These are phyloP conservation scores for Garrulus glandarius DNA, from an alignment of 2,797 vertebrate species.

Conservation along the genomic window DNA sequence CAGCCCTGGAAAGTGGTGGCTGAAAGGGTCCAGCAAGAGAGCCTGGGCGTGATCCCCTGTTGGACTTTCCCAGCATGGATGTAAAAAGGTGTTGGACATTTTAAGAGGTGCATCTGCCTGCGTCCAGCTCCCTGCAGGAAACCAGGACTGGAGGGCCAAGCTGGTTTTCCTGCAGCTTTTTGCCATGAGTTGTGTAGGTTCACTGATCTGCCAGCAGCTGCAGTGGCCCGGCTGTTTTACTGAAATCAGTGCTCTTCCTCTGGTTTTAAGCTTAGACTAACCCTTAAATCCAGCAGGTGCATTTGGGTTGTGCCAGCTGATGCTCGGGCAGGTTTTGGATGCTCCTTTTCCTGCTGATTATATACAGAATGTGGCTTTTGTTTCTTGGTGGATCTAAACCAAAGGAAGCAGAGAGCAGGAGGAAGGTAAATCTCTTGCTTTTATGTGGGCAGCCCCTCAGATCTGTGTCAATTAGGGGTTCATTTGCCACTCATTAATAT, in stretches of 20 bases:
- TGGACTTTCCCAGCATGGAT: background rate
- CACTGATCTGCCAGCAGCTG: background rate
- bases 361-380: background rate
- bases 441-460: background rate
- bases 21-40: background rate
- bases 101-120: background rate
- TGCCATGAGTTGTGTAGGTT: background rate
- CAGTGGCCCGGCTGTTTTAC: background rate
- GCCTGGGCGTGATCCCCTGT: background rate
- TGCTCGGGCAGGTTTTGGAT: background rate
- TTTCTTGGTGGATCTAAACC: background rate
- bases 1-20: background rate
- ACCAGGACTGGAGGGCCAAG: fast-evolving
- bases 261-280: background rate
- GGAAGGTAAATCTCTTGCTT: background rate
- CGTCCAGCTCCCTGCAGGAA: background rate
- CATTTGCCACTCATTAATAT: background rate
- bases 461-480: background rate
- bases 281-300: background rate
- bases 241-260: background rate
- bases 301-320: background rate
- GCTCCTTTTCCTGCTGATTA: background rate
- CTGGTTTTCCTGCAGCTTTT: background rate
- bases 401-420: background rate
- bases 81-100: background rate